Base-by-base conservation (phyloP, 1,140 invertebrate species). In the Bilobella aurantiaca region DNA sequence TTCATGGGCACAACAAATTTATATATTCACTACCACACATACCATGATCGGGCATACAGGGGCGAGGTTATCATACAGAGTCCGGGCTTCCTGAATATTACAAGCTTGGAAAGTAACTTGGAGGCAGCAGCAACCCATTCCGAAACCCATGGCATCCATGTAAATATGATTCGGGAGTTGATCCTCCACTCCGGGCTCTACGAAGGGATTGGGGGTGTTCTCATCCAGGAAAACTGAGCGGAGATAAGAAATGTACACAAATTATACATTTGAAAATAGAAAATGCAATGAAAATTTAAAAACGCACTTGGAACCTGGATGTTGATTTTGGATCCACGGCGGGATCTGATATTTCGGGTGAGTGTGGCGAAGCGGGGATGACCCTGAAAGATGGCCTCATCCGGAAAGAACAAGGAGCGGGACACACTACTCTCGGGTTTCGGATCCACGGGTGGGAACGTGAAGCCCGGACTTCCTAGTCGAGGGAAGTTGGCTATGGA, bases 81-180 rank as follows among this genome's bases (percentile, higher is more conserved):
- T 89, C 67, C 93, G 82, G 3, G 96, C 97, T 82, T 99, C 97
- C 49, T 83, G 82, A 46, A 99, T 95, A 76, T 97, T 97, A 77
- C 93, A 97, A 0, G 97, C 95, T 81, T 96, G 90, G 78, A 95
- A 96, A 31, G 92, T 95, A 27, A 96, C 80, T 78, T 99, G 97
- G 12, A 99, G 81, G 77, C 96, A 99, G 75, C 91, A 97, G 76
- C 91, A 96, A 32, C 96, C 96, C 97, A 99, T 99, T 46, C 97
- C 97, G 79, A 99, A 99, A 32, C 93, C 96, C 95, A 99, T 99
- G 0, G 93, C 91, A 78, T 99, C 96, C 87, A 99, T 87, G 73
- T 96, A 93, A 65, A 98, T 87, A 75, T 93, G 90, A 80, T 96
- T 87, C 1, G 87, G 85, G 16, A 62, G n/a, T 65, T 70, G 69